A percentile compares a stretch with the other conserved stretches of the same genome.
Evolutionary conservation across 2,113 vertebrate genomes (phyloP).

Genomic region (Etheostoma cragini): DNA sequence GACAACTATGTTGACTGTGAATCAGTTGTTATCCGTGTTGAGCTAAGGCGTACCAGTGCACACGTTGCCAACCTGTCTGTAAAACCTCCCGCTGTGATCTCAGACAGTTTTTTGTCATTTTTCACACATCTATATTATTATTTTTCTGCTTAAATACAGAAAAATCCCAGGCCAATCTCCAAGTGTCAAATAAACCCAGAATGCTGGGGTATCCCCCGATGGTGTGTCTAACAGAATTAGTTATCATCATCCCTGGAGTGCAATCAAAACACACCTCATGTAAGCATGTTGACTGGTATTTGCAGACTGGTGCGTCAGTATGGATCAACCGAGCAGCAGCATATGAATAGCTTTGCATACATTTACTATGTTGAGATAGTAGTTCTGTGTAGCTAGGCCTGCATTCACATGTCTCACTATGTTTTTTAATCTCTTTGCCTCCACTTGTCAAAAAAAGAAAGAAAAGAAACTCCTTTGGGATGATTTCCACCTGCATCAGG

Average conservation of each 20-base stretch:
- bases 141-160: slow-evolving; percentile 10
- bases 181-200: slow-evolving; percentile 4
- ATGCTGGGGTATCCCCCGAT: not conserved
- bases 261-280: slow-evolving; percentile 55
- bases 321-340: slow-evolving; percentile 52
- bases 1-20: slow-evolving; percentile 6
- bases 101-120: not conserved
- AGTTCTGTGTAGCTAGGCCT: slow-evolving; percentile 13
- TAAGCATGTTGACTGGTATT: slow-evolving; percentile 53
- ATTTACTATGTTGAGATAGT: slow-evolving; percentile 49
- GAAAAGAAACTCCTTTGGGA: slow-evolving; percentile 31
- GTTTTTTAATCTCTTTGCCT: not conserved
- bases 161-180: slow-evolving; percentile 22
- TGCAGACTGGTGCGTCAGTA: slow-evolving; percentile 45
- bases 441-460: slow-evolving; percentile 10
- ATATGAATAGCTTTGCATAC: slow-evolving; percentile 72
- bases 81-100: slow-evolving; percentile 18
- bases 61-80: slow-evolving; percentile 20
- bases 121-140: slow-evolving; percentile 4
- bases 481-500: slow-evolving; percentile 3
- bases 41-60: not conserved
- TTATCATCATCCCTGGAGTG: slow-evolving; percentile 55
- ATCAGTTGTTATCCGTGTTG: slow-evolving; percentile 12
- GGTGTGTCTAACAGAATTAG: slow-evolving; percentile 43
- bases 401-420: not conserved